Percentiles rank a stretch among this genome's conserved stretches.
These are phyloP conservation scores for Hydrozoanthus tunicans DNA, from an alignment of 64 coral and sea anemone species.

Conservation along the genomic window DNA sequence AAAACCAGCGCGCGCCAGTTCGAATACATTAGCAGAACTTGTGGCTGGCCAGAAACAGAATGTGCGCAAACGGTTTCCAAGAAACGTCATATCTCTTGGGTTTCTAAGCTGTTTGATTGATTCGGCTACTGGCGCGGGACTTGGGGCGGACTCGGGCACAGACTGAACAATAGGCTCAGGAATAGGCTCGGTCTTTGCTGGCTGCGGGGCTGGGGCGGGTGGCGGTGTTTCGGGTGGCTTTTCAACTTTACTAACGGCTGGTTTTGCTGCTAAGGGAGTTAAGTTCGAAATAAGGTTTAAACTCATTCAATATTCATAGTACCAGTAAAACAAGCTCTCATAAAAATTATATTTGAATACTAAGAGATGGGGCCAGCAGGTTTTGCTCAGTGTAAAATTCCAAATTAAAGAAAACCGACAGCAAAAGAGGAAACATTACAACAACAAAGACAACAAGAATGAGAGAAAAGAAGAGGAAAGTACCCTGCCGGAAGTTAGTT, in stretches of 20 bases:
- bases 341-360: background rate
- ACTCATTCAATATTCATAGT: background rate
- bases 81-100: slow-evolving; percentile 54
- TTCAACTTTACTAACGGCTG: slow-evolving; percentile 46
- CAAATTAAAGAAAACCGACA: background rate
- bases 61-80: slow-evolving; percentile 80
- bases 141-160: slow-evolving; percentile 37
- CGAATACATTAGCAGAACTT: slow-evolving; percentile 94
- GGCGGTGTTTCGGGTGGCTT: slow-evolving; percentile 39
- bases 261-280: slow-evolving; percentile 29
- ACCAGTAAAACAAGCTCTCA: background rate
- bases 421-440: background rate
- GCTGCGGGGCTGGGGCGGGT: slow-evolving; percentile 21
- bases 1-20: slow-evolving; percentile 94
- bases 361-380: background rate
- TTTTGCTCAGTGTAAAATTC: too few species aligned
- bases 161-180: background rate
- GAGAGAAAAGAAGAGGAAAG: too few species aligned
- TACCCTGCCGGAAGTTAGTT: too few species aligned
- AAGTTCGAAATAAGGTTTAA: slow-evolving; percentile 28
- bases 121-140: slow-evolving; percentile 8
- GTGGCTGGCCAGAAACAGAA: slow-evolving; percentile 95
- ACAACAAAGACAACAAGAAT: background rate
- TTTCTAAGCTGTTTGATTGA: slow-evolving; percentile 20
- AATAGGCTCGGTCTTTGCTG: slow-evolving; percentile 7